phyloP scores from a whole-genome alignment of 2,888 invertebrate genomes.

The Helicoverpa assulta region DNA sequence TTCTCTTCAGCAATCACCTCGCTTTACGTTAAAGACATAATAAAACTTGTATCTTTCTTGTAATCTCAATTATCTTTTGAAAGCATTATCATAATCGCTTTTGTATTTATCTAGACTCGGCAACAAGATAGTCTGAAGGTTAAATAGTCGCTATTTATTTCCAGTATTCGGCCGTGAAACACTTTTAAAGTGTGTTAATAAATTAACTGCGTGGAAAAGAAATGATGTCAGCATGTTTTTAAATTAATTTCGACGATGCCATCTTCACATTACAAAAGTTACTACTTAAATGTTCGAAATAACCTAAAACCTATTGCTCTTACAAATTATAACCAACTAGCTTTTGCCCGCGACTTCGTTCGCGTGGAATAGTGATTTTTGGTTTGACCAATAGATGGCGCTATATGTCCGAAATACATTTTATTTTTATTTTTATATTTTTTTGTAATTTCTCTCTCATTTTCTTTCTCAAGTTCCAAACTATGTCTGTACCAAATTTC shows the following conservation, averaged over 20 bases:
- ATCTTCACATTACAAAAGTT: conserved; percentile 42
- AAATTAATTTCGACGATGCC: conserved; percentile 33
- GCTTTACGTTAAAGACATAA: conserved; percentile 34
- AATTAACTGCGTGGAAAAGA: conserved; percentile 31
- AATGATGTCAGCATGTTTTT: conserved; percentile 17
- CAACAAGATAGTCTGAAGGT: conserved; percentile 45
- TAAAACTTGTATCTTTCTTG: conserved; percentile 51
- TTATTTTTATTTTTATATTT: too few species aligned
- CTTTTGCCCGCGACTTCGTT: too few species aligned
- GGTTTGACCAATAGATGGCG: too few species aligned
- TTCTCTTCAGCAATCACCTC: conserved; percentile 23
- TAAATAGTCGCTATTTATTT: conserved; percentile 46
- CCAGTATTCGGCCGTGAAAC: conserved; percentile 43
- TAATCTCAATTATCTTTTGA: conserved; percentile 23
- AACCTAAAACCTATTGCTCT: not conserved
- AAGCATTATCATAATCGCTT: conserved; percentile 43
- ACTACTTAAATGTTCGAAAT: conserved; percentile 24
- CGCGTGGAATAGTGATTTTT: too few species aligned
- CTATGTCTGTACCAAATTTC: too few species aligned
- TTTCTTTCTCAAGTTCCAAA: too few species aligned
- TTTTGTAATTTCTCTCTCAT: too few species aligned
- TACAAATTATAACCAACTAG: conserved; percentile 6
- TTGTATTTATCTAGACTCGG: conserved; percentile 48
- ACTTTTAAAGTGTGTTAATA: conserved; percentile 57
- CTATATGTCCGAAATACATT: too few species aligned